Percentiles rank a stretch among this genome's conserved stretches.
phyloP scores from a whole-genome alignment of 2,797 vertebrate species.

The Poecilia wingei region DNA sequence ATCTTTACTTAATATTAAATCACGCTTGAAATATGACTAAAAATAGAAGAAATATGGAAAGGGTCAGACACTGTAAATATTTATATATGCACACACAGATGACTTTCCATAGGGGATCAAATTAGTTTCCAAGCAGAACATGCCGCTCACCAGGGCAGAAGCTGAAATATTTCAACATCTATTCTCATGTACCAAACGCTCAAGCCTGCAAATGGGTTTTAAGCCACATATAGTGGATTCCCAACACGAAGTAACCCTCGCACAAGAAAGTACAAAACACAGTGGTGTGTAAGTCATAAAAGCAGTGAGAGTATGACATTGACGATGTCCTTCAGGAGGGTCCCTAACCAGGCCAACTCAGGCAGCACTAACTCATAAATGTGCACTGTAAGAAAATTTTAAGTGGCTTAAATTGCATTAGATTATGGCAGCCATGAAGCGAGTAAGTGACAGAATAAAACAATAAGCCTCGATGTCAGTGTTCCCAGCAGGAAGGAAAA shows the following conservation, averaged over 20 bases:
- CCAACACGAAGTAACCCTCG: slow-evolving; percentile 41
- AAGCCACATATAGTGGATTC: slow-evolving; percentile 48
- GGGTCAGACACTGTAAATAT: neutral
- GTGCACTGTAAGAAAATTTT: slow-evolving; percentile 76
- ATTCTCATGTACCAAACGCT: slow-evolving; percentile 12
- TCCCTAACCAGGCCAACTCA: slow-evolving; percentile 73
- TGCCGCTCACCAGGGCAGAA: neutral
- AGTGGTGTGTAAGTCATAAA: slow-evolving; percentile 32
- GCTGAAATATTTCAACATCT: neutral
- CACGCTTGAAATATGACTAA: neutral
- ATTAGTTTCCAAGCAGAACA: neutral
- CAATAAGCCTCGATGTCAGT: slow-evolving; percentile 72
- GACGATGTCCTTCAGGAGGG: slow-evolving; percentile 78
- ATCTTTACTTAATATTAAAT: neutral
- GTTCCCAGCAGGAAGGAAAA: slow-evolving; percentile 34
- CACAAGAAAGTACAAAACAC: slow-evolving; percentile 27
- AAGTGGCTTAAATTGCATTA: slow-evolving; percentile 80
- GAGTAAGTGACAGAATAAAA: slow-evolving; percentile 81
- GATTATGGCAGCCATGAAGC: slow-evolving; percentile 74
- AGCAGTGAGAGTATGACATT: slow-evolving; percentile 39
- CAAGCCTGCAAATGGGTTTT: slow-evolving; percentile 63
- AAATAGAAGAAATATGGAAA: neutral
- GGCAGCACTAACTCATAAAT: slow-evolving; percentile 77
- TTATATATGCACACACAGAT: neutral
- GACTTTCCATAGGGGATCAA: neutral